Evolutionary conservation across 1,140 invertebrate genomes (phyloP).

Genomic region (Chelonus insularis): DNA sequence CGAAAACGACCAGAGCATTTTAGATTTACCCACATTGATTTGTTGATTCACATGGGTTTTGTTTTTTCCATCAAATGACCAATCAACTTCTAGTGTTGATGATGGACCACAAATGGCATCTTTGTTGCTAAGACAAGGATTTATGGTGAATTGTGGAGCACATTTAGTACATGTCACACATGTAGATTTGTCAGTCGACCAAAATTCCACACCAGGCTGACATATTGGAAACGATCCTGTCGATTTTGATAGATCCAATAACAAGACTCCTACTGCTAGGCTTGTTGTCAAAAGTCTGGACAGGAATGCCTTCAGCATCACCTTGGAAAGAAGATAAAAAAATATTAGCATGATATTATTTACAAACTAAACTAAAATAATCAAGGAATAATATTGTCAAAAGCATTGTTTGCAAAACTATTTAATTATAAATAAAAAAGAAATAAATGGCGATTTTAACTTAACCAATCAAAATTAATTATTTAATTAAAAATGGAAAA

Average conservation of each 20-base stretch:
- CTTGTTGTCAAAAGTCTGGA: conserved; percentile 23
- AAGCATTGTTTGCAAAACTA: no score
- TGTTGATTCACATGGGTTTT: conserved; percentile 24
- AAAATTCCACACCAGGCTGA: conserved; percentile 61
- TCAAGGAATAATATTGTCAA: no score
- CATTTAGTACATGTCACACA: conserved; percentile 69
- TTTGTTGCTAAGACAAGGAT: conserved; percentile 66
- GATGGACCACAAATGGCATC: conserved; percentile 69
- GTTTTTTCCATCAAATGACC: conserved; percentile 52
- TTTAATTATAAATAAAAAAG: no score
- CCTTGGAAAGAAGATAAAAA: no score
- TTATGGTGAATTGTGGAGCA: conserved; percentile 63
- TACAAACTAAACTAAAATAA: no score
- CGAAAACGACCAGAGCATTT: conserved; percentile 32
- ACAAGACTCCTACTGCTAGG: conserved; percentile 23
- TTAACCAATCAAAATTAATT: no score
- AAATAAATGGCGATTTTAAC: no score
- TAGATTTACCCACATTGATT: conserved; percentile 26
- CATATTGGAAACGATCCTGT: conserved; percentile 46
- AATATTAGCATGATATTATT: no score
- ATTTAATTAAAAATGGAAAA: no score
- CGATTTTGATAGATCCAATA: conserved; percentile 19
- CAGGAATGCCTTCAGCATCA: no score
- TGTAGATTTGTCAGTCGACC: conserved; percentile 60
- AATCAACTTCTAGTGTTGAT: conserved; percentile 62